phyloP scores from a whole-genome alignment of 1,140 invertebrate species.

The Forficula auricularia region DNA sequence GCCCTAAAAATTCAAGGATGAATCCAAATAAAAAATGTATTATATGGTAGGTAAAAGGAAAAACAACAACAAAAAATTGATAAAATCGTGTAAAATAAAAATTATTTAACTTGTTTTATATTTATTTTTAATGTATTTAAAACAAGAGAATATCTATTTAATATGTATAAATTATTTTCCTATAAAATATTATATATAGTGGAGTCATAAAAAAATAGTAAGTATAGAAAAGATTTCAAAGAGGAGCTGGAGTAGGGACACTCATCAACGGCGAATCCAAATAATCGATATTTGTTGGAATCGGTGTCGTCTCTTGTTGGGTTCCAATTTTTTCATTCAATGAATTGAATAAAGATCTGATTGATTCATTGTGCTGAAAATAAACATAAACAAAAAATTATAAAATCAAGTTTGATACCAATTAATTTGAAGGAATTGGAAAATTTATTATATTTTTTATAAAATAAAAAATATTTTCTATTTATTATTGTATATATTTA shows the following conservation, averaged over 20 bases:
- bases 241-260: conserved; percentile 65
- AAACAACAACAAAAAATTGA: background rate
- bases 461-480: too few species aligned
- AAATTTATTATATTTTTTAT: too few species aligned
- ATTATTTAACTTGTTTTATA: background rate
- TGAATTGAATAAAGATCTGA: conserved; percentile 59
- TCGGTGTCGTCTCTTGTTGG: conserved; percentile 47
- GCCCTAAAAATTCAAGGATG: conserved; percentile 4
- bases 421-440: too few species aligned
- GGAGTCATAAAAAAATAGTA: conserved; percentile 14
- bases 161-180: conserved; percentile 6
- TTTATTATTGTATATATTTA: too few species aligned
- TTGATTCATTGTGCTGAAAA: conserved; percentile 66
- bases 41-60: conserved; percentile 9
- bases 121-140: background rate
- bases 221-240: conserved; percentile 32
- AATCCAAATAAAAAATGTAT: conserved; percentile 5
- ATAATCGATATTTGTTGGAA: conserved; percentile 44
- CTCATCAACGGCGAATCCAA: conserved; percentile 69
- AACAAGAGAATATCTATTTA: background rate
- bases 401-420: conserved; percentile 2
- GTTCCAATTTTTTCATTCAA: conserved; percentile 60
- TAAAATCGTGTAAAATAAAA: too few species aligned
- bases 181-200: conserved; percentile 7
- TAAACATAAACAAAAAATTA: conserved; percentile 14